Base-by-base conservation (phyloP, 2,888 invertebrate species). In the Thereva nobilitata region DNA sequence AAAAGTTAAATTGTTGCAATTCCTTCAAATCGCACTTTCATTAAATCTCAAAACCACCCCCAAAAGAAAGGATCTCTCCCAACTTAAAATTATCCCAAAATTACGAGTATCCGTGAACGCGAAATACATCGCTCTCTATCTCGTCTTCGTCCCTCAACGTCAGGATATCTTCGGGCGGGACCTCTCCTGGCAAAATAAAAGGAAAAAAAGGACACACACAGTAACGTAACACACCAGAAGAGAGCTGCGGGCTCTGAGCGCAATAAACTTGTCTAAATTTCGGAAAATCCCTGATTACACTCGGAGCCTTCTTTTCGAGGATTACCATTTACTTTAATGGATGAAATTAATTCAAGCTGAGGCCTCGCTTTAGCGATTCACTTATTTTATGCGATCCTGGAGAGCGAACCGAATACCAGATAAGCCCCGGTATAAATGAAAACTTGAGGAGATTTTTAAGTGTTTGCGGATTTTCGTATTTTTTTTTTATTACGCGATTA, bases 301-400 rank as follows among this genome's bases (percentile, higher is more conserved):
- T 68, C 49, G 49, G 53, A 47, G 63, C 53, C 61, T 57, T 61
- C 61, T 63, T 66, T 66, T 68, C 56, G 41, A 52, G 63, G 68
- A 68, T 68, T 64, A 66, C 66, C 68, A 68, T 68, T 68, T 68
- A 64, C 56, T 68, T 66, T 68, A 68, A 68, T 68, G 68, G 68
- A 66, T 55, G 56, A 66, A 68, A 68, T 68, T 68, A 66, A 68
- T 68, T 68, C 57, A 52, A 59, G 64, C 38, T 61, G 55, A 52
- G 57, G 65, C 65, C 44, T 65, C 54, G 57, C 59, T 41, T 57
- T 50, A 52, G 52, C 52, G 34, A 50, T 61, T 61, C 41, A 49
- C 61, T 50, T 61, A 50, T 61, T 61, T 40, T 41, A 41, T 61
- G 61, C 50, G 61, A 61, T 61, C 50, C 61, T 61, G 61, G 41